These are phyloP conservation scores for Alectura lathami DNA, from an alignment of 2,113 vertebrate genomes.

Conservation along the genomic window DNA sequence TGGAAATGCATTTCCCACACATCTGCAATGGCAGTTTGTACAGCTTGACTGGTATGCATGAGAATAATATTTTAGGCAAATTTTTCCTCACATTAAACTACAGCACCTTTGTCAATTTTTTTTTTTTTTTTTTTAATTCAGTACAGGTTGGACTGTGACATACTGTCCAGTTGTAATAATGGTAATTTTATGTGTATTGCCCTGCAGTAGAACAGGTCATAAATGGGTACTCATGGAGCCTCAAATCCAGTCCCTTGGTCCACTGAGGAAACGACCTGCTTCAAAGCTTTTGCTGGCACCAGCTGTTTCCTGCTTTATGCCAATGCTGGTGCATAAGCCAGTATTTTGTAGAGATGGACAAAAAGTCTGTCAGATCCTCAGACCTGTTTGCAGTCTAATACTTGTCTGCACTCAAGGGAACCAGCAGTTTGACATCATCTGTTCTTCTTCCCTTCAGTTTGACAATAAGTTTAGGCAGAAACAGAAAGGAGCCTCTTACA, in stretches of 20 bases:
- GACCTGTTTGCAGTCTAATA: neutral
- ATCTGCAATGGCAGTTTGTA: neutral
- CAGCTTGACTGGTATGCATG: neutral
- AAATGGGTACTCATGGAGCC: neutral
- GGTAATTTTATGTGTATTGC: neutral
- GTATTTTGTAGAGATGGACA: neutral
- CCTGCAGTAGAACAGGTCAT: neutral
- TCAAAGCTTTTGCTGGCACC: neutral
- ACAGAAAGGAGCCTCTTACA: neutral
- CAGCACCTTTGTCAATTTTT: neutral
- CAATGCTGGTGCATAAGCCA: neutral
- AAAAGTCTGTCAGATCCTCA: neutral
- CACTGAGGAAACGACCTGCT: neutral
- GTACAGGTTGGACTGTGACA: neutral
- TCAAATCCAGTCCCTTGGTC: neutral
- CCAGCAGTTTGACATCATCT: neutral
- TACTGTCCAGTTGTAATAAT: neutral
- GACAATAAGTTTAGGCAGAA: neutral
- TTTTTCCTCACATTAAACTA: neutral
- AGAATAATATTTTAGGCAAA: neutral
- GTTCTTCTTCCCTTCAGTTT: neutral
- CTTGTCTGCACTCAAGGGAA: neutral
- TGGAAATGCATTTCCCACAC: neutral
- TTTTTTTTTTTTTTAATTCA: fast-evolving
- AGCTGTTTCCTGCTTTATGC: neutral